Evolutionary conservation across 1,140 invertebrate species (phyloP).

Genomic region (Homarus americanus): DNA sequence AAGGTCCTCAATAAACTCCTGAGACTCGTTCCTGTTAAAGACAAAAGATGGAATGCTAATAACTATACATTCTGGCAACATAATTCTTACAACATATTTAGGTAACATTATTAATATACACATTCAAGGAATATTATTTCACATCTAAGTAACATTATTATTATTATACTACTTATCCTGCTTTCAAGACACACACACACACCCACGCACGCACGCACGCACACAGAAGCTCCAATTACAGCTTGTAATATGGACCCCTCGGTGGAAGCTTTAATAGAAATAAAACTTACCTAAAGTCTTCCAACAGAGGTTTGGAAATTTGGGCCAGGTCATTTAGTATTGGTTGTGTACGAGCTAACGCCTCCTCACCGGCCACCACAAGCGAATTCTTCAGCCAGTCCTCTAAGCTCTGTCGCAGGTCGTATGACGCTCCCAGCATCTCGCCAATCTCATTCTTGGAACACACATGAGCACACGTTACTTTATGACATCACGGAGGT

Average conservation of each 20-base stretch:
- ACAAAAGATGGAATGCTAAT: background rate
- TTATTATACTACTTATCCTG: no score
- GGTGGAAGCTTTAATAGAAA: no score
- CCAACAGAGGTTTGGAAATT: constrained; percentile 34
- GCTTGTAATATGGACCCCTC: no score
- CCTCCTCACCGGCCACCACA: constrained; percentile 37
- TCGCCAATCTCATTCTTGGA: constrained; percentile 59
- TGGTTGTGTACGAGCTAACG: constrained; percentile 24
- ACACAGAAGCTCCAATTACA: no score
- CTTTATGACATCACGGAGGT: no score
- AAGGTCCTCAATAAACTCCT: constrained; percentile 60
- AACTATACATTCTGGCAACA: no score
- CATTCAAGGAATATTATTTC: background rate
- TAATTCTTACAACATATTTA: no score
- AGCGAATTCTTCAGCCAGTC: constrained; percentile 41
- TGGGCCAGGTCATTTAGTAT: constrained; percentile 43
- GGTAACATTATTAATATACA: background rate
- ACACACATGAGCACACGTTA: no score
- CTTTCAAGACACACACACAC: background rate
- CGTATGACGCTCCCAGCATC: constrained; percentile 49
- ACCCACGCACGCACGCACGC: constrained; percentile 18
- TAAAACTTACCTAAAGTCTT: constrained; percentile 61
- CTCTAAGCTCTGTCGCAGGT: constrained; percentile 42
- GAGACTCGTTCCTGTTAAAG: constrained; percentile 49
- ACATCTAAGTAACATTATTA: no score